Conservation (phyloP, 2,888 invertebrate species). For the Drosophila multiciliata region DNA sequence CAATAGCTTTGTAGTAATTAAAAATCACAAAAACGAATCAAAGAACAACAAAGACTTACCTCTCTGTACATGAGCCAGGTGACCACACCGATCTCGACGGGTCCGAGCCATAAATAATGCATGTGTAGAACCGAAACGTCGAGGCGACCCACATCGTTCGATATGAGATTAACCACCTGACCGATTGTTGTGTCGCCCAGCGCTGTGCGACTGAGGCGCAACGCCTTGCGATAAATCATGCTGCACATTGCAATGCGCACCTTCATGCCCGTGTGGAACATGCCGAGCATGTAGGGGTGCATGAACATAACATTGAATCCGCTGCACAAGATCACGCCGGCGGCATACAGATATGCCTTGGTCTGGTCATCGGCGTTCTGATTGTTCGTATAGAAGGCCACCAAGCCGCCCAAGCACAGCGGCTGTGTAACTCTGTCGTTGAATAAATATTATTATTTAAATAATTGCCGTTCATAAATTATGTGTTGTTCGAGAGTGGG, state of each 20-base stretch:
- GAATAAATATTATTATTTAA: constrained; percentile 9
- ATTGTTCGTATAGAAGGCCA: constrained; percentile 86
- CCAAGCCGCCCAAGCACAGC: constrained; percentile 87
- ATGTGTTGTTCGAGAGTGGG: constrained; percentile 19
- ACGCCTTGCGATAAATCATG: constrained; percentile 89
- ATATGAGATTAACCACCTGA: constrained; percentile 94
- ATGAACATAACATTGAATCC: constrained; percentile 91
- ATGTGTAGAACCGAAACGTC: constrained; percentile 91
- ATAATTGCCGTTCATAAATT: constrained; percentile 63
- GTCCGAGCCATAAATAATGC: constrained; percentile 97
- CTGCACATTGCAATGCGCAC: constrained; percentile 89
- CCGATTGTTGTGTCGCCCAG: constrained; percentile 91
- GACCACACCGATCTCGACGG: constrained; percentile 92
- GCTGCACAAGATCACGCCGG: constrained; percentile 90
- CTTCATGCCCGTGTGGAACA: constrained; percentile 84
- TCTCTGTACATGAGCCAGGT: constrained; percentile 91
- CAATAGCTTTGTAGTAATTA: neutral
- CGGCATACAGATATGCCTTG: constrained; percentile 90
- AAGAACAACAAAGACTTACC: constrained; percentile 79
- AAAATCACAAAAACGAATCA: neutral
- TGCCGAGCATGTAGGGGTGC: constrained; percentile 95
- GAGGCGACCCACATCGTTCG: constrained; percentile 94
- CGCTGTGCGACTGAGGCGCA: constrained; percentile 89
- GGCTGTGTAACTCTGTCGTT: constrained; percentile 87
- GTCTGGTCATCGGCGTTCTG: constrained; percentile 81